phyloP scores from a whole-genome alignment of 2,888 invertebrate genomes.

The Leucoma salicis region DNA sequence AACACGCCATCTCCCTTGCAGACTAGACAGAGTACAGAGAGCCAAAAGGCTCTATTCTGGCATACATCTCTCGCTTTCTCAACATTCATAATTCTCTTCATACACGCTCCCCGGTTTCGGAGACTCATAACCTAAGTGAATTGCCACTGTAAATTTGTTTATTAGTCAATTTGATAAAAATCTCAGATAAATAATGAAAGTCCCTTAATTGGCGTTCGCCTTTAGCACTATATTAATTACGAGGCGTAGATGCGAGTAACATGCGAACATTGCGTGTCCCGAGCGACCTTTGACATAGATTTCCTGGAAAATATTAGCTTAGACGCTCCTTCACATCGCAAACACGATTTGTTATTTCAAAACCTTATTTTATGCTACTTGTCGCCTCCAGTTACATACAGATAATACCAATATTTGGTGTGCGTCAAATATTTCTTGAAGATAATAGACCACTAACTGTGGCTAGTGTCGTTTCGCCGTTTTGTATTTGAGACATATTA shows the following conservation, averaged over 20 bases:
- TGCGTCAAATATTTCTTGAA: conserved; percentile 39
- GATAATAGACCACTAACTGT: conserved; percentile 26
- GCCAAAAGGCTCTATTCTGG: no score
- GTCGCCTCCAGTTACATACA: conserved; percentile 43
- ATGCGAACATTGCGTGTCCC: conserved; percentile 55
- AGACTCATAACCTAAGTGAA: no score
- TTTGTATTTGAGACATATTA: conserved; percentile 19
- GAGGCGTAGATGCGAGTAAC: conserved; percentile 50
- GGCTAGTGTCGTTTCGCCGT: conserved; percentile 26
- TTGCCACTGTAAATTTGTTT: conserved; percentile 35
- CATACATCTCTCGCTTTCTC: no score
- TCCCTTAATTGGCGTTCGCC: conserved; percentile 56
- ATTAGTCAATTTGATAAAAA: conserved; percentile 51
- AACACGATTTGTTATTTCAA: conserved; percentile 64
- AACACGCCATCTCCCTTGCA: no score
- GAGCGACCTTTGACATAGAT: conserved; percentile 60
- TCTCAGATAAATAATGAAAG: conserved; percentile 56
- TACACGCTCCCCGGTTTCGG: no score
- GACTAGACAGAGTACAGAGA: no score
- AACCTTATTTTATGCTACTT: conserved; percentile 57
- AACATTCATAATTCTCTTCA: no score
- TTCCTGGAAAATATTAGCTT: conserved; percentile 61
- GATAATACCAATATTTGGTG: conserved; percentile 41
- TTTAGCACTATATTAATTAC: conserved; percentile 62
- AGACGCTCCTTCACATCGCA: conserved; percentile 53